Evolutionary conservation across 2,113 vertebrate species (phyloP).

Genomic region (Emydura subglobosa): DNA sequence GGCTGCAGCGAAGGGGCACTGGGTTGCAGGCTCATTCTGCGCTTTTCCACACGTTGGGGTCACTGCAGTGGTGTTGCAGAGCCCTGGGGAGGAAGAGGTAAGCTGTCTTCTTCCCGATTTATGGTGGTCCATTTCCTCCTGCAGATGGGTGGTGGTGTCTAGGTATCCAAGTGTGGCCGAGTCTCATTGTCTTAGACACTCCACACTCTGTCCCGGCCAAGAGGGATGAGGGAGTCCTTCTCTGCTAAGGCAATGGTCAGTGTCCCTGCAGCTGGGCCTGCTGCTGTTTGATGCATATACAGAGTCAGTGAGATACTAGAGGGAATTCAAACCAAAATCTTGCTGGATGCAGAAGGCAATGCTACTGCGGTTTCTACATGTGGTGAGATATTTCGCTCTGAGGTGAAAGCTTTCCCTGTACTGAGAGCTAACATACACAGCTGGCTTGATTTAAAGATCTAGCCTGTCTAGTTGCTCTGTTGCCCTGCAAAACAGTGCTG

Average conservation of each 20-base stretch:
- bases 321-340: neutral
- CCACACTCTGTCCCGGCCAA: neutral
- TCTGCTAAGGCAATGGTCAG: neutral
- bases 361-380: neutral
- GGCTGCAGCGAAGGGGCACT: neutral
- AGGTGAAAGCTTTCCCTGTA: neutral
- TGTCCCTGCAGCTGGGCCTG: fast-evolving
- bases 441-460: neutral
- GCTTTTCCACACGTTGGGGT: neutral
- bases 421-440: neutral
- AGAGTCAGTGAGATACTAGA: neutral
- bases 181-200: neutral
- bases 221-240: neutral
- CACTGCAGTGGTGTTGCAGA: neutral
- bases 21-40: neutral
- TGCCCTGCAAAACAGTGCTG: neutral
- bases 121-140: neutral
- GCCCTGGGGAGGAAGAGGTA: neutral
- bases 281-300: fast-evolving
- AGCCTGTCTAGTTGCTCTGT: neutral
- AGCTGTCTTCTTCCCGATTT: neutral
- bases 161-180: neutral
- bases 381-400: neutral
- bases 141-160: neutral
- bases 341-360: neutral